Conservation (phyloP, 2,113 vertebrate species). For the Bufo bufo region DNA sequence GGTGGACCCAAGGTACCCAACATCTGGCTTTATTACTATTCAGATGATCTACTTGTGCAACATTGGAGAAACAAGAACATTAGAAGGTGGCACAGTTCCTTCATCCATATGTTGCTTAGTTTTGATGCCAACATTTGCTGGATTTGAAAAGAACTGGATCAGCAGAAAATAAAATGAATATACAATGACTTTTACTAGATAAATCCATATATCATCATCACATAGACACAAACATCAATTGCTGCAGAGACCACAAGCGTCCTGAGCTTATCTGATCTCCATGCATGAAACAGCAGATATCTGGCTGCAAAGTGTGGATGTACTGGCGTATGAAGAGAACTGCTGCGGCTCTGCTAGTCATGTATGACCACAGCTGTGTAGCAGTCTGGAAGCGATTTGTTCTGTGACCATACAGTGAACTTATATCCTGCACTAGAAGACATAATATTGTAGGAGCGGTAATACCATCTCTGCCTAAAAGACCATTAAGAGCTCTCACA, state of each 20-base stretch:
- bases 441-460: not conserved
- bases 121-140: not conserved
- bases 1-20: not conserved
- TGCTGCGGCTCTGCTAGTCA: not conserved
- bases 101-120: not conserved
- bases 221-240: not conserved
- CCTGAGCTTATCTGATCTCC: not conserved
- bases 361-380: slow-evolving; percentile 1
- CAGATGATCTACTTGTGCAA: not conserved
- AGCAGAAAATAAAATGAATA: not conserved
- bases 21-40: not conserved
- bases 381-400: slow-evolving; percentile 21
- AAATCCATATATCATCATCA: not conserved
- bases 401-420: slow-evolving; percentile 41
- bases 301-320: not conserved
- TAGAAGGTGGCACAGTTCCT: not conserved
- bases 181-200: not conserved
- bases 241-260: not conserved
- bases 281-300: not conserved
- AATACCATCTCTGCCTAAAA: slow-evolving; percentile 9
- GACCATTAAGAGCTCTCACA: slow-evolving; percentile 14
- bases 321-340: not conserved
- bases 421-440: not conserved
- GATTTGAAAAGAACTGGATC: not conserved
- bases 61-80: not conserved